Evolutionary conservation across 2,888 invertebrate species (phyloP).

Genomic region (Drosophila sordidapex): DNA sequence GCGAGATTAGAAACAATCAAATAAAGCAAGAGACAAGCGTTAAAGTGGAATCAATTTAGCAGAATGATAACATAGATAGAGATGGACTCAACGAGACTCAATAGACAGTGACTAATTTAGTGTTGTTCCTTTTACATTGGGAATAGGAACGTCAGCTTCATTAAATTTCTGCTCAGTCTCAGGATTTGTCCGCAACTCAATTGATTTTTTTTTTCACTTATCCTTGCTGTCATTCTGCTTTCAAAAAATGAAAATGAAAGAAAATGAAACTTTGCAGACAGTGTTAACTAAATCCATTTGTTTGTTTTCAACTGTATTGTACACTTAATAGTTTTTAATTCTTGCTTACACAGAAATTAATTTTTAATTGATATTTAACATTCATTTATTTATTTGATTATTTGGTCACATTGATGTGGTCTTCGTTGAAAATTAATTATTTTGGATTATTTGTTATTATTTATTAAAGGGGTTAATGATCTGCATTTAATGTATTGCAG

Average conservation of each 20-base stretch:
- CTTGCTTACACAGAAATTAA: slow-evolving; percentile 6
- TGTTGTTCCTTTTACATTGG: neutral
- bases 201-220: neutral
- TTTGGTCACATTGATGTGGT: slow-evolving; percentile 13
- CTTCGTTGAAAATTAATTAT: slow-evolving; percentile 3
- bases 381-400: neutral
- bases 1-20: neutral
- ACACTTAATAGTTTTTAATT: neutral
- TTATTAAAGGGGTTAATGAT: neutral
- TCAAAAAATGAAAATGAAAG: neutral
- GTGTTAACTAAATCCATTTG: neutral
- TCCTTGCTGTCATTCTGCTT: neutral
- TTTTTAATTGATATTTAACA: slow-evolving; percentile 4
- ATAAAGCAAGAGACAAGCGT: neutral
- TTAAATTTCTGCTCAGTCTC: slow-evolving; percentile 9
- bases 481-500: neutral
- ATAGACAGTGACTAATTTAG: neutral
- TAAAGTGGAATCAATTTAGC: neutral
- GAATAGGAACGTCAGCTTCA: neutral
- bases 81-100: neutral
- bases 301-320: neutral
- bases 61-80: neutral
- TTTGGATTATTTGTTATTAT: slow-evolving; percentile 2
- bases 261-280: neutral
- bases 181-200: neutral